phyloP scores from a whole-genome alignment of 1,140 invertebrate genomes.

The Bombus confusus region DNA sequence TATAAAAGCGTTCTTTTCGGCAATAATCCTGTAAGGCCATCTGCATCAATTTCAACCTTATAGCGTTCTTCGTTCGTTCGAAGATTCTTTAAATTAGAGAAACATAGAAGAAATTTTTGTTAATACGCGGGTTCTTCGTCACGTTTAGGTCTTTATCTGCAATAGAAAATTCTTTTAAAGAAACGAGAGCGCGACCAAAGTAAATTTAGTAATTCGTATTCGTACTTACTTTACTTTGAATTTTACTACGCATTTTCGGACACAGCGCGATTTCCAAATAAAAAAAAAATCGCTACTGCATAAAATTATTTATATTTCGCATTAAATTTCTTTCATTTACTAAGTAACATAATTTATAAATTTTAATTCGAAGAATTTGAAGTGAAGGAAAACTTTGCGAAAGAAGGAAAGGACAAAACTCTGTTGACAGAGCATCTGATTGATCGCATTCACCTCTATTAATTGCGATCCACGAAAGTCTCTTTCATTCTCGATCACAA shows the following conservation, averaged over 20 bases:
- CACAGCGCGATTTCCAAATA: too few relatives aligned
- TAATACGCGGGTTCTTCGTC: background rate
- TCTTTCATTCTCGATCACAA: background rate
- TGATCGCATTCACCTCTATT: constrained; percentile 15
- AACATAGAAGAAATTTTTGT: background rate
- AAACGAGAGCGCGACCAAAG: too few relatives aligned
- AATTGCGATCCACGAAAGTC: constrained; percentile 10
- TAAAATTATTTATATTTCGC: too few relatives aligned
- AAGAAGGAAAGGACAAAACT: background rate
- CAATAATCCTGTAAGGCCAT: background rate
- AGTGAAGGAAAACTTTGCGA: background rate
- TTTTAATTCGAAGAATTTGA: background rate
- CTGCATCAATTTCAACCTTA: background rate
- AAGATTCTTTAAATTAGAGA: background rate
- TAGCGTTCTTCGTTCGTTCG: background rate
- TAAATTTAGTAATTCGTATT: too few relatives aligned
- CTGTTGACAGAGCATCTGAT: background rate
- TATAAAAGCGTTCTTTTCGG: background rate
- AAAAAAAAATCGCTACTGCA: too few relatives aligned
- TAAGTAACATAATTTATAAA: too few relatives aligned
- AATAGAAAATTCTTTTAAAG: too few relatives aligned
- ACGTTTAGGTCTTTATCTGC: too few relatives aligned
- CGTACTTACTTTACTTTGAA: too few relatives aligned
- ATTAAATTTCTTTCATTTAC: too few relatives aligned
- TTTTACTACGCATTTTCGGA: too few relatives aligned